Percentiles rank a stretch among this genome's conserved stretches.
Evolutionary conservation across 2,113 vertebrate species (phyloP).

Genomic region (Pitta sordida): DNA sequence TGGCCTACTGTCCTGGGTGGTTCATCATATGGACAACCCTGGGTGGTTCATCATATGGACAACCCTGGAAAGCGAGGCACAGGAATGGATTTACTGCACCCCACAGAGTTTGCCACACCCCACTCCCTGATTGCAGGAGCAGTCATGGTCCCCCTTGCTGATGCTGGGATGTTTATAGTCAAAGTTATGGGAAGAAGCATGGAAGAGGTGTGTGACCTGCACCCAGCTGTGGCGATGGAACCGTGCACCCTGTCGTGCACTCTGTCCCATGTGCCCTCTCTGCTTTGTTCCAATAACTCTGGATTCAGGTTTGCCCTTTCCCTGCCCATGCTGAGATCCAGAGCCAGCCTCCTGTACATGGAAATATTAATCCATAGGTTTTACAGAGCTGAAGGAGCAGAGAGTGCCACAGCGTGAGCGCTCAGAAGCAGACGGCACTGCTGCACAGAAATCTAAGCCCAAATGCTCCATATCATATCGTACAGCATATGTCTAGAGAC

Average conservation of each 20-base stretch:
- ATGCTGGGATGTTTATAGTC: background rate
- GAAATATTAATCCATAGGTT: background rate
- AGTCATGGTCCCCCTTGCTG: background rate
- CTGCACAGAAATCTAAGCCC: background rate
- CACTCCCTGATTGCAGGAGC: background rate
- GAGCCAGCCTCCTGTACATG: background rate
- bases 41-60: background rate
- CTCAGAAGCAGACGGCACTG: background rate
- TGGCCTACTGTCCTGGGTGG: background rate
- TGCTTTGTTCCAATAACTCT: background rate
- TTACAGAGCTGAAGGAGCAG: background rate
- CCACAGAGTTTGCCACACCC: background rate
- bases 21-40: background rate
- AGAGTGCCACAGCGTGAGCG: background rate
- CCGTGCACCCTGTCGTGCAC: background rate
- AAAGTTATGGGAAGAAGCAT: background rate
- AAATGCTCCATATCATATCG: background rate
- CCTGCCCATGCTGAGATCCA: background rate
- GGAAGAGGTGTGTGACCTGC: background rate
- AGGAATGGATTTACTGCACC: background rate
- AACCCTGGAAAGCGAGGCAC: background rate
- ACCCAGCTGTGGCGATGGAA: fast-evolving
- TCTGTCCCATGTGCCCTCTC: fast-evolving
- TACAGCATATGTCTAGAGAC: slow-evolving; percentile 36
- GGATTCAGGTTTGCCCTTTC: background rate